phyloP scores from a whole-genome alignment of 2,113 vertebrate species.

The Corythornis madagascariensis region DNA sequence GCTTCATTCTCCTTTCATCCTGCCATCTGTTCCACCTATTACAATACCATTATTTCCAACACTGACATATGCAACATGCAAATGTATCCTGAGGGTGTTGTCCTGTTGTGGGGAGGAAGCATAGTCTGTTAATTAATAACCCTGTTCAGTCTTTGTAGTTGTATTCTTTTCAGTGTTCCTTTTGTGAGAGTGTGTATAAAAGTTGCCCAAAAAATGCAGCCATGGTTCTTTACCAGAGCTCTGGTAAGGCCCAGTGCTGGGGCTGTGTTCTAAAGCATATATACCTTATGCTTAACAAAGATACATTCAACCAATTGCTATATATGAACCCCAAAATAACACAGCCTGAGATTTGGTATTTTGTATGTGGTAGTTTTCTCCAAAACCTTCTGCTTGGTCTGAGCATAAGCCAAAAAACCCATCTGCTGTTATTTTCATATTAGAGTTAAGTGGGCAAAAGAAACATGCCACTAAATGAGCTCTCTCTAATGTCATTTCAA shows the following conservation, averaged over 20 bases:
- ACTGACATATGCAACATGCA: background rate
- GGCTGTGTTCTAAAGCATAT: background rate
- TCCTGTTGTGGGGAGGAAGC: background rate
- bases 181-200: background rate
- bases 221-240: background rate
- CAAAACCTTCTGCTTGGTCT: background rate
- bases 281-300: background rate
- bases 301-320: background rate
- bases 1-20: background rate
- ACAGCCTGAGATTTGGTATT: background rate
- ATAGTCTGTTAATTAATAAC: background rate
- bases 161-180: background rate
- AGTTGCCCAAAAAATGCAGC: background rate
- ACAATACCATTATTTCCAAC: background rate
- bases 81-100: background rate
- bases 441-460: background rate
- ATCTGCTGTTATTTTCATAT: background rate
- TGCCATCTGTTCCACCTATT: background rate
- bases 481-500: background rate
- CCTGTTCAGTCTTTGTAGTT: background rate
- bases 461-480: background rate
- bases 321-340: background rate
- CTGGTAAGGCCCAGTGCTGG: background rate
- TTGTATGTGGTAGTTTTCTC: background rate
- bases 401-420: background rate